Conservation (phyloP, 1,140 invertebrate species). For the Hermetia illucens region DNA sequence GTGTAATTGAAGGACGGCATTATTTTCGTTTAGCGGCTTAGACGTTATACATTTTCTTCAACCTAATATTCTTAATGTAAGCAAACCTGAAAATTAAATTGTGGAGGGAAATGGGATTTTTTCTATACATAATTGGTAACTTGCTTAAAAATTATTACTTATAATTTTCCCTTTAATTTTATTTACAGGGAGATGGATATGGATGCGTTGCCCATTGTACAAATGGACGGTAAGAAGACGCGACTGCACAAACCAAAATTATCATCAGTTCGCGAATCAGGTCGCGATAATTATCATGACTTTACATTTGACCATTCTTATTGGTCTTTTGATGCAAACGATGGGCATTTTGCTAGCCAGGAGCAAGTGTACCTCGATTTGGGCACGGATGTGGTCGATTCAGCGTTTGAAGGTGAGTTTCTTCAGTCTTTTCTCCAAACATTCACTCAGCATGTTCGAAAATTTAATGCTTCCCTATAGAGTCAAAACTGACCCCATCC, state of each 20-base stretch:
- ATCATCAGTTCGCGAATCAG: conserved; percentile 32
- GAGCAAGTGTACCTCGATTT: conserved; percentile 78
- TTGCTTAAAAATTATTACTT: not conserved
- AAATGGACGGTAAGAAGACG: conserved; percentile 79
- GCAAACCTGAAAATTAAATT: not conserved
- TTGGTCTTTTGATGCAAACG: conserved; percentile 63
- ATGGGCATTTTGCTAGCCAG: conserved; percentile 59
- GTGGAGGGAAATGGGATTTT: not conserved
- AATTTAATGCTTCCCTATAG: not conserved
- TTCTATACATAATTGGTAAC: not conserved
- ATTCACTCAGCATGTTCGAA: not conserved
- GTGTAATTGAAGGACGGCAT: too few species aligned
- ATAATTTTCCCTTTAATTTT: conserved; percentile 4
- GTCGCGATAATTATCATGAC: conserved; percentile 60
- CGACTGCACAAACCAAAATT: conserved; percentile 61
- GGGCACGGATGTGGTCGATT: conserved; percentile 80
- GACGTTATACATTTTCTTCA: too few species aligned
- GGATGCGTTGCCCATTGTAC: conserved; percentile 67
- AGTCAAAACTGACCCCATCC: not conserved
- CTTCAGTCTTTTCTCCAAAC: conserved; percentile 10
- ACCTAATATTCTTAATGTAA: not conserved
- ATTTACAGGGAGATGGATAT: conserved; percentile 60
- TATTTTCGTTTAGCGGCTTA: too few species aligned
- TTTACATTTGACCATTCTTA: conserved; percentile 91
- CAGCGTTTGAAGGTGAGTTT: conserved; percentile 62